phyloP scores from a whole-genome alignment of 1,140 invertebrate species.

The Hestina assimilis region DNA sequence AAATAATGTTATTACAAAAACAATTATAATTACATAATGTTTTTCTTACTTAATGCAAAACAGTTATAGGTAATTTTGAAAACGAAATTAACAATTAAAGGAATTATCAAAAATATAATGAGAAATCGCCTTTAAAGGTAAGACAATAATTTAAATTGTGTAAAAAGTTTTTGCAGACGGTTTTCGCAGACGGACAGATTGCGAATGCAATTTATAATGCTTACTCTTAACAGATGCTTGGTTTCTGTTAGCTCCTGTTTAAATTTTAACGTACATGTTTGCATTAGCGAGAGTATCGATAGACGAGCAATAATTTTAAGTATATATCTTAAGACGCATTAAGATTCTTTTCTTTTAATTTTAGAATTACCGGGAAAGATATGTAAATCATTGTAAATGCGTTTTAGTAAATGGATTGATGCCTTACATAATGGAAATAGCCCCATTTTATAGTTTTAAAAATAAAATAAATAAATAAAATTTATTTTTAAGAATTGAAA shows the following conservation, averaged over 20 bases:
- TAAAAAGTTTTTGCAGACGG: slow-evolving; percentile 21
- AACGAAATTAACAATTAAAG: not conserved
- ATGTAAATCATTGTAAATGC: too few species aligned
- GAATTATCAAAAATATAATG: not conserved
- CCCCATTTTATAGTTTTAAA: too few species aligned
- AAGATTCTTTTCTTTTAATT: not conserved
- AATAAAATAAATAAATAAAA: too few species aligned
- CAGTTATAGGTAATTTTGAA: not conserved
- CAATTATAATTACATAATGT: not conserved
- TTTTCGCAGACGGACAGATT: slow-evolving; percentile 16
- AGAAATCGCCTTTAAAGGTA: slow-evolving; percentile 7
- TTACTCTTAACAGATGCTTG: slow-evolving; percentile 20
- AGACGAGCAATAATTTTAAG: slow-evolving; percentile 9
- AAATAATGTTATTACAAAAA: too few species aligned
- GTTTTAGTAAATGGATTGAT: too few species aligned
- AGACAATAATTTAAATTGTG: slow-evolving; percentile 25
- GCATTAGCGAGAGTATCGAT: slow-evolving; percentile 12
- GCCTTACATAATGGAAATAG: too few species aligned
- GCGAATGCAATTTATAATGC: slow-evolving; percentile 21
- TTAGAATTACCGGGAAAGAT: too few species aligned
- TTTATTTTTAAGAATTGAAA: too few species aligned
- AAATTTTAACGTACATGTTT: slow-evolving; percentile 13
- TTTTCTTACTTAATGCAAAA: too few species aligned
- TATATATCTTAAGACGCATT: not conserved
- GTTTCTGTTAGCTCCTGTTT: slow-evolving; percentile 24